Evolutionary conservation across 2,113 vertebrate species (phyloP), one percentile per base, ranked within the genome.

Genomic region (Myiagra hebetior): DNA sequence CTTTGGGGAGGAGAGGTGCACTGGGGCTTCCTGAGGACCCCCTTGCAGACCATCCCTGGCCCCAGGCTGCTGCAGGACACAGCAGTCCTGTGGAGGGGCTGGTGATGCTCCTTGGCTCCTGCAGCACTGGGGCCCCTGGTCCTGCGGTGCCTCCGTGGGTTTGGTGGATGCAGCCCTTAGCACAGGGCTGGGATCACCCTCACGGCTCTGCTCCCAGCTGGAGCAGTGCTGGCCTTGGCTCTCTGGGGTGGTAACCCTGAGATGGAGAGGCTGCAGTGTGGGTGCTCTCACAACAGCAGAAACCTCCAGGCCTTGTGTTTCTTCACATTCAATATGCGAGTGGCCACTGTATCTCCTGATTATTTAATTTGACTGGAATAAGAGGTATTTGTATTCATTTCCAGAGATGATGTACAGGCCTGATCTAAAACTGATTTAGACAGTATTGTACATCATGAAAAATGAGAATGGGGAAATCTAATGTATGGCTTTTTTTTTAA

Each of bases 331-430:
- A 92, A 87, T 89, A 91, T 84, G 89, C 3, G 0, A 85, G 63
- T 83, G 80, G 82, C 67, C 73, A 15, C 73, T 59, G 49, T 89
- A 92, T 79, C 87, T 91, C 87, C 70, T 87, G 94, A 92, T 86
- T 96, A 93, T 97, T 97, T 96, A 89, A 96, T 97, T 93, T 92
- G 81, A 91, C 91, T 85, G 50, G 92, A 95, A 96, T 91, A 94
- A 96, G 91, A 93, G 77, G 75, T 85, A 95, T 97, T 97, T 96
- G 91, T 96, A 96, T 96, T 97, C 91, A 91, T 97, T 97, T 94
- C 70, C 87, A 96, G 94, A 79, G 78, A 94, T 94, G 95, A 95
- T 96, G 82, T 83, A 95, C 81, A 93, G 84, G 85, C 53, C 80
- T 89, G 91, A 97, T 94, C 89, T 95, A 92, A 97, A 97, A 95